Percentiles rank a stretch among this genome's conserved stretches.
These are phyloP conservation scores for Amiota mariae DNA, from an alignment of 2,888 invertebrate species.

Conservation along the genomic window DNA sequence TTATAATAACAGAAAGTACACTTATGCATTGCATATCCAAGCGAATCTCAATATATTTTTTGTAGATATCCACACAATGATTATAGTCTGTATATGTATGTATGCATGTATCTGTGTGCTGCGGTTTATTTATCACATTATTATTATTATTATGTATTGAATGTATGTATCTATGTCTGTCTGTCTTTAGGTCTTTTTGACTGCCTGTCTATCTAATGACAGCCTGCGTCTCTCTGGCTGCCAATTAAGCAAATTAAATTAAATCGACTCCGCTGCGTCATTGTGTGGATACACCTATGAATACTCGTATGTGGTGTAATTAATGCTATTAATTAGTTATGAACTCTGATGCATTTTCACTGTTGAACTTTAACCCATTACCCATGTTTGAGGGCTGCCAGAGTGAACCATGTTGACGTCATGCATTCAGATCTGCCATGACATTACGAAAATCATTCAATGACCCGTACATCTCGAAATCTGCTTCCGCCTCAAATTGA, in stretches of 20 bases:
- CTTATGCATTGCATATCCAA: too few species aligned
- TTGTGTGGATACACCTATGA: conserved; percentile 18
- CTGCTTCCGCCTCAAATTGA: conserved; percentile 76
- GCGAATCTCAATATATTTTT: too few species aligned
- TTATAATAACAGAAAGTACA: too few species aligned
- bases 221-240: conserved; percentile 40
- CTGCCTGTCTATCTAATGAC: not conserved
- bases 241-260: conserved; percentile 66
- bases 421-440: conserved; percentile 83
- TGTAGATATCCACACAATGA: too few species aligned
- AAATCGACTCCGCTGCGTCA: conserved; percentile 62
- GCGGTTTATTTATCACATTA: too few species aligned
- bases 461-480: conserved; percentile 83
- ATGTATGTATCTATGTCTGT: not conserved
- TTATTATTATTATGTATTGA: too few species aligned
- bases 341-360: conserved; percentile 35
- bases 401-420: conserved; percentile 49
- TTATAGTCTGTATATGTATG: too few species aligned
- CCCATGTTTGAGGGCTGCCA: not conserved
- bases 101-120: too few species aligned
- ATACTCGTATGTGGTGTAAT: not conserved
- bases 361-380: conserved; percentile 36
- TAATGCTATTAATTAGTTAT: conserved; percentile 12
- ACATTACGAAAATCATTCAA: conserved; percentile 83
- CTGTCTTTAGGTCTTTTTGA: not conserved